Evolutionary conservation across 2,113 vertebrate genomes (phyloP).

Genomic region (Heptranchias perlo): DNA sequence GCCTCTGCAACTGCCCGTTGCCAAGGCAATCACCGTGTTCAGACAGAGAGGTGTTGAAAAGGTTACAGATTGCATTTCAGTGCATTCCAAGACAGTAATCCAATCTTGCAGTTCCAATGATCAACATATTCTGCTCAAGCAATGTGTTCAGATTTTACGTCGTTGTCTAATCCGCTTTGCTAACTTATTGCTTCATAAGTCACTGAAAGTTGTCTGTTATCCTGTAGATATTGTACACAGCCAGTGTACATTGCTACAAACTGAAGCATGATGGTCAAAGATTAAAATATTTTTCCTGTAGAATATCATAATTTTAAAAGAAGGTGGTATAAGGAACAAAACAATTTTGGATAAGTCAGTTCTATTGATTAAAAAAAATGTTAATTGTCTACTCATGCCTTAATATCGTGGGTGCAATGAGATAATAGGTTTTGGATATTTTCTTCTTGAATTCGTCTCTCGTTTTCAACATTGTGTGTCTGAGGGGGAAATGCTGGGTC

Average conservation of each 20-base stretch:
- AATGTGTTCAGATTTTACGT: neutral
- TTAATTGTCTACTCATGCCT: neutral
- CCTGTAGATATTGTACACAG: no score
- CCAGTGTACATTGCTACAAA: neutral
- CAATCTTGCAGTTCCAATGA: neutral
- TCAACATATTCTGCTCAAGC: neutral
- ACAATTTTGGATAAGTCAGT: neutral
- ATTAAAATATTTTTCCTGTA: neutral
- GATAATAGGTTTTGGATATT: neutral
- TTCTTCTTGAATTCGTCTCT: neutral
- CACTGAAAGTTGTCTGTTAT: neutral
- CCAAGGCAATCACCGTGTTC: no score
- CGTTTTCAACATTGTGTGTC: neutral
- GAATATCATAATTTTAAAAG: neutral
- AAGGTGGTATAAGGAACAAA: no score
- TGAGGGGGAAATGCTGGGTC: neutral
- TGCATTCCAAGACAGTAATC: neutral
- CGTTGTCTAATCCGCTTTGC: neutral
- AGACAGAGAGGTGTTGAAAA: no score
- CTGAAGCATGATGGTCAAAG: neutral
- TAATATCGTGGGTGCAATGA: neutral
- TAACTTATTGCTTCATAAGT: neutral
- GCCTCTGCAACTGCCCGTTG: no score
- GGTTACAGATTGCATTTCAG: neutral
- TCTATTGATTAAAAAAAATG: neutral